phyloP scores from a whole-genome alignment of 2,113 vertebrate genomes.

The Corythaeola cristata region DNA sequence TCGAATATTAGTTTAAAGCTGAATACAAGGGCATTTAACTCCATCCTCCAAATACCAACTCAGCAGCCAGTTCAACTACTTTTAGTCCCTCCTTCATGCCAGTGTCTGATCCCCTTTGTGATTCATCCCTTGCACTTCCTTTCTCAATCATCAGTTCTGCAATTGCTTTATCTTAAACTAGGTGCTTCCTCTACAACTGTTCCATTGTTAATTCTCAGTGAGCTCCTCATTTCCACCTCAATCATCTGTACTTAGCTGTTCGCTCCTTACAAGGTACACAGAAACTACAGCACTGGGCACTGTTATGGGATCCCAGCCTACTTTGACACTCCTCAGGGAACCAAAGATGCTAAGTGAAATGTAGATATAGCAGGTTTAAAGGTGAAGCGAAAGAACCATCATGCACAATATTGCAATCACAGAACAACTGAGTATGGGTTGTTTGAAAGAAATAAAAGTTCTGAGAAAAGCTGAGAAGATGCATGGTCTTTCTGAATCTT shows the following conservation, averaged over 20 bases:
- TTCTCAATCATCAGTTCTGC: not conserved
- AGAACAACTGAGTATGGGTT: not conserved
- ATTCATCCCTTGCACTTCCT: not conserved
- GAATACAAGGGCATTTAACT: not conserved
- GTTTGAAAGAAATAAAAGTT: not conserved
- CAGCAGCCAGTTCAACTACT: not conserved
- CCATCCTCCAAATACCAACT: not conserved
- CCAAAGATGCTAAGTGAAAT: not conserved
- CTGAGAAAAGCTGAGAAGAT: not conserved
- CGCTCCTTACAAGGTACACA: not conserved
- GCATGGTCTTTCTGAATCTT: not conserved
- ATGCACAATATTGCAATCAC: not conserved
- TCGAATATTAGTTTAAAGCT: not conserved
- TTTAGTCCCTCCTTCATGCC: not conserved
- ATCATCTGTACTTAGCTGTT: not conserved
- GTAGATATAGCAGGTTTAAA: not conserved
- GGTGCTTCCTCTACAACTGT: not conserved
- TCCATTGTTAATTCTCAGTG: not conserved
- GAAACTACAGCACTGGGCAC: not conserved
- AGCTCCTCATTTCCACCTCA: not conserved
- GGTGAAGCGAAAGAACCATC: not conserved
- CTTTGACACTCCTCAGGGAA: not conserved
- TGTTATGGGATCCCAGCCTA: not conserved
- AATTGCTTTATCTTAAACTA: not conserved
- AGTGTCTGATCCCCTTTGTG: not conserved